phyloP scores from a whole-genome alignment of 2,113 vertebrate genomes.

The Peromyscus maniculatus region DNA sequence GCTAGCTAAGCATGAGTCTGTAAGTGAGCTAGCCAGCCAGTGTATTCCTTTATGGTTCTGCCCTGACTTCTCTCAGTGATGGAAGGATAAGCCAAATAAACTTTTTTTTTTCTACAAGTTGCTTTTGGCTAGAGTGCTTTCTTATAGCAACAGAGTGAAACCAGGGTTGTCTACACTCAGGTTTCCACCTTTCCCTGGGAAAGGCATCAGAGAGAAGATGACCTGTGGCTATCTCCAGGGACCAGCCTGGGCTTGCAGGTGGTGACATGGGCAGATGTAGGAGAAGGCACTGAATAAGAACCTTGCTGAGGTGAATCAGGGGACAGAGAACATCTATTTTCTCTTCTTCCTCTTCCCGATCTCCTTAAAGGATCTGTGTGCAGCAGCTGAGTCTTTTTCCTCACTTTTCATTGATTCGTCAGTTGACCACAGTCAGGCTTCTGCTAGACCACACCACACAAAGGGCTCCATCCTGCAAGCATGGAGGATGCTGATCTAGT shows the following conservation, averaged over 20 bases:
- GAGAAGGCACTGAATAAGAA: not conserved
- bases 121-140: not conserved
- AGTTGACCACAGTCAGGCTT: not conserved
- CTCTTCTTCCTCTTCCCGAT: not conserved
- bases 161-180: not conserved
- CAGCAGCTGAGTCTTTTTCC: not conserved
- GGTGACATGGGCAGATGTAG: not conserved
- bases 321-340: not conserved
- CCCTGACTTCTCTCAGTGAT: not conserved
- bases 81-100: not conserved
- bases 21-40: not conserved
- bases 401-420: not conserved
- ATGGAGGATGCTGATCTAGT: not conserved
- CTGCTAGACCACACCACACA: not conserved
- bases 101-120: not conserved
- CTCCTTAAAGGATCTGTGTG: not conserved
- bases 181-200: constrained; percentile 18
- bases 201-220: constrained; percentile 25
- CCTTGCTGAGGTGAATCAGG: not conserved
- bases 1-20: not conserved
- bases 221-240: not conserved
- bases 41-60: not conserved
- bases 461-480: not conserved
- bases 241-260: not conserved
- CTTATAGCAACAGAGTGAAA: not conserved